phyloP scores from a whole-genome alignment of 1,140 invertebrate species.

The Drosophila albomicans region DNA sequence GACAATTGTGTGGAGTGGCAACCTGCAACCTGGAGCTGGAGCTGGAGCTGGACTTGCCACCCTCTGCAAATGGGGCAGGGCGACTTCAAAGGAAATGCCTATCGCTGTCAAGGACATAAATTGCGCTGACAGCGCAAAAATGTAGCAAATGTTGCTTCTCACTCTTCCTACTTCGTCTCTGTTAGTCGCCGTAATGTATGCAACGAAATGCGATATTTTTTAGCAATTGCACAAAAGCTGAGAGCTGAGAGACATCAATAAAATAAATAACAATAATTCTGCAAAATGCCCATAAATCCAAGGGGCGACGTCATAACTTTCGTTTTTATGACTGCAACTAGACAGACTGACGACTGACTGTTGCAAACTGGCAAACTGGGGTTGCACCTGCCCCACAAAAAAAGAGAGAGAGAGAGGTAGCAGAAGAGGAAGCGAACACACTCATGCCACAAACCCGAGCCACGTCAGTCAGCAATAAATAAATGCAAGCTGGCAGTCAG shows the following conservation, averaged over 20 bases:
- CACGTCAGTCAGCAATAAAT: conserved; percentile 83
- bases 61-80: conserved; percentile 41
- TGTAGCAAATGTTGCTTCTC: conserved; percentile 49
- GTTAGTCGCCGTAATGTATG: conserved; percentile 64
- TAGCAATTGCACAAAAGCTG: conserved; percentile 61
- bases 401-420: background rate
- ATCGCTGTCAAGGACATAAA: conserved; percentile 84
- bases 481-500: conserved; percentile 82
- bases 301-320: conserved; percentile 77
- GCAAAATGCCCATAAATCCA: conserved; percentile 77
- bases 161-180: too few species aligned
- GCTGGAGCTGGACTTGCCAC: conserved; percentile 33
- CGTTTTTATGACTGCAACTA: conserved; percentile 80
- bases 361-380: background rate
- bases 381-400: conserved; percentile 52
- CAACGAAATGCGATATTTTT: conserved; percentile 75
- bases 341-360: conserved; percentile 60
- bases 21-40: conserved; percentile 25
- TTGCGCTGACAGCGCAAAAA: conserved; percentile 76
- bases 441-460: conserved; percentile 29
- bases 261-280: conserved; percentile 83
- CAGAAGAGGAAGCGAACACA: conserved; percentile 4
- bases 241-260: conserved; percentile 76
- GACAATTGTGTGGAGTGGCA: conserved; percentile 31
- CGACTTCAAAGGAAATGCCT: conserved; percentile 84